phyloP scores from a whole-genome alignment of 2,797 vertebrate genomes.

The Amniataba percoides region DNA sequence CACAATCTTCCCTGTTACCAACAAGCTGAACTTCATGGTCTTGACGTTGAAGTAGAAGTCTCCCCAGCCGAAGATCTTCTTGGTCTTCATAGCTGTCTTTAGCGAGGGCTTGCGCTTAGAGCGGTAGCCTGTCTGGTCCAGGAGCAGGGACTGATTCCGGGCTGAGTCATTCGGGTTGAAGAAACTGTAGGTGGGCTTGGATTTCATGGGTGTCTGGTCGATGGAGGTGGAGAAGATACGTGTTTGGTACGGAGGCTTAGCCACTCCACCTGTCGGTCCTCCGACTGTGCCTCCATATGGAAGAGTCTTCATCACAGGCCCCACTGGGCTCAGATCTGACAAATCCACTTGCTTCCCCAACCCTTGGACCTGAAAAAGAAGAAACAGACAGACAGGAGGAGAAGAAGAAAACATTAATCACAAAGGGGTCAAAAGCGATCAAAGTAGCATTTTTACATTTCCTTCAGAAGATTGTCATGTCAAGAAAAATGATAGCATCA shows the following conservation, averaged over 20 bases:
- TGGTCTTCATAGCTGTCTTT: slow-evolving; percentile 91
- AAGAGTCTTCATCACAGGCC: slow-evolving; percentile 85
- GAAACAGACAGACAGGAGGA: slow-evolving; percentile 23
- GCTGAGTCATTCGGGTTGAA: slow-evolving; percentile 89
- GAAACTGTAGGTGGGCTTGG: slow-evolving; percentile 82
- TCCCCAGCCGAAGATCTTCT: slow-evolving; percentile 98
- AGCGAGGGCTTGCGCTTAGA: slow-evolving; percentile 90
- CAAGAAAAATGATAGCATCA: neutral
- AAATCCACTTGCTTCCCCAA: slow-evolving; percentile 90
- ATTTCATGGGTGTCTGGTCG: slow-evolving; percentile 82
- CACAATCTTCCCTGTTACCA: slow-evolving; percentile 98
- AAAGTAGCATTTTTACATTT: neutral
- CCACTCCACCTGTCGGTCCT: slow-evolving; percentile 71
- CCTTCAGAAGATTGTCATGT: neutral
- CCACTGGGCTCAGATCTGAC: slow-evolving; percentile 86
- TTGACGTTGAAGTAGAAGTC: slow-evolving; percentile 98
- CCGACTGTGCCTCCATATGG: slow-evolving; percentile 80
- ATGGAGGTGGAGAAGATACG: slow-evolving; percentile 83
- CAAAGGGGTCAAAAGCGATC: neutral
- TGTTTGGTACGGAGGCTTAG: slow-evolving; percentile 86
- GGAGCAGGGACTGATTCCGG: slow-evolving; percentile 89
- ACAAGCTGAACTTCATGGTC: slow-evolving; percentile 94
- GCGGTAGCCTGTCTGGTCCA: slow-evolving; percentile 87
- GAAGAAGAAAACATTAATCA: slow-evolving; percentile 4
- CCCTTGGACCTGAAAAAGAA: slow-evolving; percentile 84